phyloP scores from a whole-genome alignment of 1,140 invertebrate species.

The Drosophila nebulosa region DNA sequence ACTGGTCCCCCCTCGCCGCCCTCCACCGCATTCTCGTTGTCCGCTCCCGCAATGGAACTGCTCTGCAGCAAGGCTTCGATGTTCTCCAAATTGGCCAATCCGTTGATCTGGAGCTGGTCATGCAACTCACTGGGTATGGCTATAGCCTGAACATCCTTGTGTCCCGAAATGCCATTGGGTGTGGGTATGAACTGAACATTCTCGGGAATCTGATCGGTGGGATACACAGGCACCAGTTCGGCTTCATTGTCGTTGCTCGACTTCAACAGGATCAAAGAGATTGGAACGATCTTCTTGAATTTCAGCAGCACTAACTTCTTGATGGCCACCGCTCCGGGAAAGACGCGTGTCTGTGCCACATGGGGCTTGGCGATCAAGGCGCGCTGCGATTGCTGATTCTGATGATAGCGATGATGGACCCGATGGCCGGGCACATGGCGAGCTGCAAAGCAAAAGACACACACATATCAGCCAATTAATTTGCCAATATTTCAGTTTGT shows the following conservation, averaged over 20 bases:
- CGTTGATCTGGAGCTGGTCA: conserved; percentile 70
- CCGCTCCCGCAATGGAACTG: conserved; percentile 48
- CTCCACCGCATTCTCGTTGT: not conserved
- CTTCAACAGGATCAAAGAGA: conserved; percentile 69
- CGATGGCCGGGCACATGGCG: conserved; percentile 58
- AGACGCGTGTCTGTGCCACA: conserved; percentile 57
- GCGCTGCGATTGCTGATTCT: conserved; percentile 38
- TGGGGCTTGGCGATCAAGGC: conserved; percentile 55
- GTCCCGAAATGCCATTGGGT: conserved; percentile 73
- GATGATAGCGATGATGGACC: conserved; percentile 2
- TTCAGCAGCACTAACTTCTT: conserved; percentile 76
- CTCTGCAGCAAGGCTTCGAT: conserved; percentile 71
- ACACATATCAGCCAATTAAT: not conserved
- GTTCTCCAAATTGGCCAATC: conserved; percentile 69
- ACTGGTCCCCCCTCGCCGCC: not conserved
- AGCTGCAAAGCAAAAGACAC: conserved; percentile 7
- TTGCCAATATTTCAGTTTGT: not conserved
- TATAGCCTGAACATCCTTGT: conserved; percentile 76
- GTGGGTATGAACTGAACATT: conserved; percentile 77
- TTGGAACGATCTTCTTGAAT: conserved; percentile 78
- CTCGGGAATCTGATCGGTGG: conserved; percentile 73
- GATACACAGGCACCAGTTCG: conserved; percentile 73
- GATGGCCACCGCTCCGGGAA: conserved; percentile 74
- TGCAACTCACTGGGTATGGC: conserved; percentile 74
- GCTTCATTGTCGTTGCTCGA: conserved; percentile 75